A percentile compares a stretch with the other conserved stretches of the same genome.
Conservation (phyloP, 2,797 vertebrate species). For the Pseudomugil gertrudae region DNA sequence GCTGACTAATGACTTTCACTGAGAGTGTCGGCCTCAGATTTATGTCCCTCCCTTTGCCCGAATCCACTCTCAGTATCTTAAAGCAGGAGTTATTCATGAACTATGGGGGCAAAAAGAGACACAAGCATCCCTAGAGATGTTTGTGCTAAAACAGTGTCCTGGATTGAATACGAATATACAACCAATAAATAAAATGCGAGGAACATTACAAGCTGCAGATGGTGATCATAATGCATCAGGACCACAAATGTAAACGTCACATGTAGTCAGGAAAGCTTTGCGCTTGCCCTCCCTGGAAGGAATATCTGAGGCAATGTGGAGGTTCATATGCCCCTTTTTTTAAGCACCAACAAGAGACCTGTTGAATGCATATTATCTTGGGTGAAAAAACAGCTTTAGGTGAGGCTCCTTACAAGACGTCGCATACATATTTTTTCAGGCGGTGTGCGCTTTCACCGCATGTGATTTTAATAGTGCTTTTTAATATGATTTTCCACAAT, state of each 20-base stretch:
- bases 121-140: constrained; percentile 31
- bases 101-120: constrained; percentile 22
- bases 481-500: not conserved
- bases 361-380: constrained; percentile 5
- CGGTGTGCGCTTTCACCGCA: not conserved
- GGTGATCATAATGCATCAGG: constrained; percentile 45
- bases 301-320: constrained; percentile 2
- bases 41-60: constrained; percentile 59
- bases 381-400: constrained; percentile 1
- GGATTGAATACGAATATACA: constrained; percentile 27
- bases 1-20: constrained; percentile 83
- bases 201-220: constrained; percentile 37
- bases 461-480: not conserved
- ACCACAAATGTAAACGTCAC: constrained; percentile 55
- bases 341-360: constrained; percentile 1
- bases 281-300: not conserved
- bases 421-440: not conserved
- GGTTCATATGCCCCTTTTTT: constrained; percentile 37
- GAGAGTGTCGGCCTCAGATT: constrained; percentile 77
- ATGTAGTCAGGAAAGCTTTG: constrained; percentile 14
- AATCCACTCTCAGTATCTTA: constrained; percentile 76
- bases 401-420: constrained; percentile 2
- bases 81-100: constrained; percentile 77
- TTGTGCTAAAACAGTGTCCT: constrained; percentile 39
- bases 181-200: constrained; percentile 53